Conservation (phyloP, 2,888 invertebrate species). For the Mimas tiliae region DNA sequence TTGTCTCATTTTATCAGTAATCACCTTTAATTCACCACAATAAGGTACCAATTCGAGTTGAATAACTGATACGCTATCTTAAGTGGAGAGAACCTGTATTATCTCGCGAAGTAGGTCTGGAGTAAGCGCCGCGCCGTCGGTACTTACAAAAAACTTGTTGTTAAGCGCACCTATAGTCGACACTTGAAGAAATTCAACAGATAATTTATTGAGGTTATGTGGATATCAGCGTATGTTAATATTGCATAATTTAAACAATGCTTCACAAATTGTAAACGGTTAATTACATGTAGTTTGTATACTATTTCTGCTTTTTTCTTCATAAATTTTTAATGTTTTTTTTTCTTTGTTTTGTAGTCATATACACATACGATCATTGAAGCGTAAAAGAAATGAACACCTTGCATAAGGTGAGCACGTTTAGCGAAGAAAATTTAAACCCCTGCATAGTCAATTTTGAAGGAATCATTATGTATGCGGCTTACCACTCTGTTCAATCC, state of each 20-base stretch:
- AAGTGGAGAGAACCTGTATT: slow-evolving; percentile 19
- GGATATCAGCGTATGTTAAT: slow-evolving; percentile 4
- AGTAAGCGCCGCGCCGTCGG: background rate
- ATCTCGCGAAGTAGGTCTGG: slow-evolving; percentile 19
- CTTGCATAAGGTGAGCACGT: background rate
- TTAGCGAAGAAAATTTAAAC: background rate
- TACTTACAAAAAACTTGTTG: slow-evolving; percentile 2
- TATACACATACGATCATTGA: too few species aligned
- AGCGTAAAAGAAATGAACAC: background rate
- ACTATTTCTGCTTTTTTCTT: too few species aligned
- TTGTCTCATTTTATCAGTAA: background rate
- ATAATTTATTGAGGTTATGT: slow-evolving; percentile 9
- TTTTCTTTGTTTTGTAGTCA: too few species aligned
- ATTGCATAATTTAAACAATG: slow-evolving; percentile 5
- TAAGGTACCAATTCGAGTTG: slow-evolving; percentile 7
- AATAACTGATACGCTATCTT: slow-evolving; percentile 15
- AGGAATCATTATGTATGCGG: slow-evolving; percentile 7
- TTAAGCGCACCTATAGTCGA: background rate
- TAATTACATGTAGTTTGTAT: background rate
- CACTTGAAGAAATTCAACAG: slow-evolving; percentile 4
- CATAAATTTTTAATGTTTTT: too few species aligned
- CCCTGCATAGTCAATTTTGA: slow-evolving; percentile 4
- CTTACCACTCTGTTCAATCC: slow-evolving; percentile 19
- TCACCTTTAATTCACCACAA: background rate
- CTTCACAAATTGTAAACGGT: background rate